phyloP scores from a whole-genome alignment of 2,888 invertebrate species.

The Tenthredo distinguenda region DNA sequence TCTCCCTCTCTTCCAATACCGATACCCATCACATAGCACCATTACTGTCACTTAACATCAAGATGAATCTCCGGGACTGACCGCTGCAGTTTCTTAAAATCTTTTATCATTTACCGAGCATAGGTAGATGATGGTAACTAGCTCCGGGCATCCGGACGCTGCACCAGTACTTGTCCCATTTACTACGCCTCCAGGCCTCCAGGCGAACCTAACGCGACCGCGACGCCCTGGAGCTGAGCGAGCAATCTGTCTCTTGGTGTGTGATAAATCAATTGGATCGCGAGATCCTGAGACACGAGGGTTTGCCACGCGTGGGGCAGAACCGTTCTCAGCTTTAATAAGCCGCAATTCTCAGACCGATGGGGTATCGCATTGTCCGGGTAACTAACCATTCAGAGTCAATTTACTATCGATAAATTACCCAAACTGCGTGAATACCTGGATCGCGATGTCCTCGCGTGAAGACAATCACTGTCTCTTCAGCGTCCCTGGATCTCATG shows the following conservation, averaged over 20 bases:
- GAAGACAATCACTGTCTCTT: neutral
- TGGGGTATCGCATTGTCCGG: constrained; percentile 62
- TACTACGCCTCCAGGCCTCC: constrained; percentile 46
- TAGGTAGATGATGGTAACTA: constrained; percentile 20
- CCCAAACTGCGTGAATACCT: constrained; percentile 21
- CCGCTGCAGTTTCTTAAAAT: constrained; percentile 24
- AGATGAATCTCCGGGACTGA: constrained; percentile 28
- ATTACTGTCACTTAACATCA: constrained; percentile 47
- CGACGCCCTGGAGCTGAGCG: constrained; percentile 41
- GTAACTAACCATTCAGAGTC: constrained; percentile 61
- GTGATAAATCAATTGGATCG: constrained; percentile 74
- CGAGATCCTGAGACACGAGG: constrained; percentile 43
- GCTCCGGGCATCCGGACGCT: constrained; percentile 35
- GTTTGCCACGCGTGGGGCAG: constrained; percentile 20
- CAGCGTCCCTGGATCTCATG: neutral
- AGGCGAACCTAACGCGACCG: constrained; percentile 16
- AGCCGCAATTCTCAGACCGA: constrained; percentile 29
- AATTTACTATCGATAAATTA: constrained; percentile 64
- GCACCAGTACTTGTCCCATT: constrained; percentile 41
- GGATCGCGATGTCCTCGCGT: neutral
- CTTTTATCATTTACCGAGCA: constrained; percentile 19
- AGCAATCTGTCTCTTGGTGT: constrained; percentile 73
- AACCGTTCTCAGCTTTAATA: constrained; percentile 41
- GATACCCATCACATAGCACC: constrained; percentile 38
- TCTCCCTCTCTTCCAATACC: neutral